A percentile compares a stretch with the other conserved stretches of the same genome.
Evolutionary conservation across 2,113 vertebrate genomes (phyloP).

Genomic region (Naja naja): DNA sequence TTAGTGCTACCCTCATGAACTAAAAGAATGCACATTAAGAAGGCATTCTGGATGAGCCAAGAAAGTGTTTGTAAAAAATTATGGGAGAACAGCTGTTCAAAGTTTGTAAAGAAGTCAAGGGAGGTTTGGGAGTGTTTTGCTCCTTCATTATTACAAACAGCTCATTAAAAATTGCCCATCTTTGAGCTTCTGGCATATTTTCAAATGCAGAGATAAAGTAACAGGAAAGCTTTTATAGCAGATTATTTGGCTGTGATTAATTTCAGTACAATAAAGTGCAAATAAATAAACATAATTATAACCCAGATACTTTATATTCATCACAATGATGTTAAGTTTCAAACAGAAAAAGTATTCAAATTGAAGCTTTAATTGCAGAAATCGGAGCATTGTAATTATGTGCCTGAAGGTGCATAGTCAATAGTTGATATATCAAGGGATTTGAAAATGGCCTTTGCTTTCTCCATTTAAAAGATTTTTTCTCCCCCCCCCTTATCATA

Average conservation of each 20-base stretch:
- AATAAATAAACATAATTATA: constrained; percentile 15
- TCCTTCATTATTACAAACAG: neutral
- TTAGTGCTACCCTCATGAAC: neutral
- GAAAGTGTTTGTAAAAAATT: neutral
- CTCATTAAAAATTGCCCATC: neutral
- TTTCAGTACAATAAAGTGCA: constrained; percentile 9
- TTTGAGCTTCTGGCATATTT: neutral
- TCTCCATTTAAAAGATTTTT: neutral
- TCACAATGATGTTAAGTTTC: neutral
- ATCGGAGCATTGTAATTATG: constrained; percentile 13
- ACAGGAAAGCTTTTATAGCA: neutral
- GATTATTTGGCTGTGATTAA: neutral
- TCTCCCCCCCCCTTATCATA: neutral
- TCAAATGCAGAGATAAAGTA: neutral
- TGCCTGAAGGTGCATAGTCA: constrained; percentile 11
- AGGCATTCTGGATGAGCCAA: neutral
- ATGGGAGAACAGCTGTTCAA: neutral
- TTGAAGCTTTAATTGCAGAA: constrained; percentile 12
- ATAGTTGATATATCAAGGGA: constrained; percentile 10
- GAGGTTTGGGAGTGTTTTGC: neutral
- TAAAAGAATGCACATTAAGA: neutral
- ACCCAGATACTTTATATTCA: constrained; percentile 11
- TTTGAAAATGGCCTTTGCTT: neutral
- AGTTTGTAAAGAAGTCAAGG: neutral
- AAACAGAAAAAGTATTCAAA: neutral